phyloP scores from a whole-genome alignment of 2,797 vertebrate species.

The Cynopterus sphinx region DNA sequence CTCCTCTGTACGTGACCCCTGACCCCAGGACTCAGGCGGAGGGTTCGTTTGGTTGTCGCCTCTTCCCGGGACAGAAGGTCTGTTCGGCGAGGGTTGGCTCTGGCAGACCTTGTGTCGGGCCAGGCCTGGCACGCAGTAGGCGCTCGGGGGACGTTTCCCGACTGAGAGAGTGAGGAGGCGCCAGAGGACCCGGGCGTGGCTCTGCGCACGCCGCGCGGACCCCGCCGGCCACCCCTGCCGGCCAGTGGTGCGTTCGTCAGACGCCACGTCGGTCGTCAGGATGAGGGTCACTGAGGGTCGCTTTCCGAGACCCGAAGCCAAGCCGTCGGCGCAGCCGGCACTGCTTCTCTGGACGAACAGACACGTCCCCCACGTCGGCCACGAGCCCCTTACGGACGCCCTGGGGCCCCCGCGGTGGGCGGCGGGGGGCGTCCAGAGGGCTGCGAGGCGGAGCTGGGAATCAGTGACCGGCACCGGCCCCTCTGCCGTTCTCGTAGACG shows the following conservation, averaged over 20 bases:
- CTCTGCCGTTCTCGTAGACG: no score
- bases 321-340: neutral
- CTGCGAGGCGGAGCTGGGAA: neutral
- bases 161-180: neutral
- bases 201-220: neutral
- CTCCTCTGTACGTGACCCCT: no score
- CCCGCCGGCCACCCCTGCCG: fast-evolving
- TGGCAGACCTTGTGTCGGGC: neutral
- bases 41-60: neutral
- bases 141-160: neutral
- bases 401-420: neutral
- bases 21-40: no score
- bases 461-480: neutral
- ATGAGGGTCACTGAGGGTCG: neutral
- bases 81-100: neutral
- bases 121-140: neutral
- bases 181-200: neutral
- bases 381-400: conserved; percentile 56
- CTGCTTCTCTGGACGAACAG: conserved; percentile 62
- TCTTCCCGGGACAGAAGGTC: neutral
- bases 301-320: neutral
- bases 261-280: no score
- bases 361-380: neutral
- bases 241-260: neutral
- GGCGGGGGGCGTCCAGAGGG: neutral